These are phyloP conservation scores for Entomyzon cyanotis DNA, from an alignment of 2,113 vertebrate species.

Conservation along the genomic window DNA sequence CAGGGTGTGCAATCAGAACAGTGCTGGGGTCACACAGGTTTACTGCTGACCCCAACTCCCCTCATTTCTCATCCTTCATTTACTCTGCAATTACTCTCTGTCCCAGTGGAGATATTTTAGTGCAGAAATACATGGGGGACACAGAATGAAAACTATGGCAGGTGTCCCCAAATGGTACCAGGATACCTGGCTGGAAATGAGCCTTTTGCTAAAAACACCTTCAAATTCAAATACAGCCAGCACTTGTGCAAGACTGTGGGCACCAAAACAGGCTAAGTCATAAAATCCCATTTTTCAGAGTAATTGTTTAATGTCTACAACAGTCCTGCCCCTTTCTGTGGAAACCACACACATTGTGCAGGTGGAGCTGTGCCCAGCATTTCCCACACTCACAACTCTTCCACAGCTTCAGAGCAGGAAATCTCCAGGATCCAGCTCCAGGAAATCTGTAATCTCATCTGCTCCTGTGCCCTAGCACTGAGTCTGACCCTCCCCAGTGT, in stretches of 20 bases:
- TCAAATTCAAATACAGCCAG: background rate
- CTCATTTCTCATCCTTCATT: background rate
- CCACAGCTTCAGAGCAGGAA: background rate
- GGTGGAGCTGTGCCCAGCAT: background rate
- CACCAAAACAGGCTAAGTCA: background rate
- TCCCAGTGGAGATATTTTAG: background rate
- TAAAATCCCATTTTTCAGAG: rapidly evolving
- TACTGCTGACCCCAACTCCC: background rate
- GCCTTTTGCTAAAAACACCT: background rate
- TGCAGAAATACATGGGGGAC: background rate
- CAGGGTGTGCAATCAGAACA: background rate
- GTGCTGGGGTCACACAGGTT: background rate
- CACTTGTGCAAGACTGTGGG: background rate
- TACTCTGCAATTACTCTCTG: background rate
- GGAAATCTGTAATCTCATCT: background rate
- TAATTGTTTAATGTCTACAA: background rate
- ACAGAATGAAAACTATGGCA: background rate
- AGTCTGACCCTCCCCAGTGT: background rate
- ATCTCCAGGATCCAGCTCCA: background rate
- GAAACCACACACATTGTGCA: too few relatives aligned
- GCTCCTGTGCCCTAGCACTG: background rate
- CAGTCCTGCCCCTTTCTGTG: background rate
- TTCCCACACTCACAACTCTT: background rate
- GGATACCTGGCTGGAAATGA: background rate
- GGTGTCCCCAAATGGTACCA: background rate